phyloP scores from a whole-genome alignment of 1,140 invertebrate species.

The Frieseomelitta varia region DNA sequence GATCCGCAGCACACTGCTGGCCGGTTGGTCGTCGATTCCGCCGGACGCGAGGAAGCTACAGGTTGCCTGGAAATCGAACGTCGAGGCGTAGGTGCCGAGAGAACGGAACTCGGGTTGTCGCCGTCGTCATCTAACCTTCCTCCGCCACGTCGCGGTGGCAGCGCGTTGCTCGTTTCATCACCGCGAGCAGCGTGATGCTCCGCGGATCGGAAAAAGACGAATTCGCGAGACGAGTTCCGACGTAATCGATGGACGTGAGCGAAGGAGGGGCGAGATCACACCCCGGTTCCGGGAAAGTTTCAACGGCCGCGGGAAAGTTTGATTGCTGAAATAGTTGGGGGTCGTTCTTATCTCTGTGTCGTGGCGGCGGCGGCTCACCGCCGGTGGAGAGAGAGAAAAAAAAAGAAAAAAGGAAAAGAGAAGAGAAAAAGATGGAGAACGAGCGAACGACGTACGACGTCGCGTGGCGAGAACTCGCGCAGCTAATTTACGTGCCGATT shows the following conservation, averaged over 20 bases:
- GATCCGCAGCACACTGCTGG: no score
- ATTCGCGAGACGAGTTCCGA: no score
- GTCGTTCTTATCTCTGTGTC: constrained; percentile 66
- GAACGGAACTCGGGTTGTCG: not conserved
- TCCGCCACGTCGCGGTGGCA: not conserved
- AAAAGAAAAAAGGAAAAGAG: not conserved
- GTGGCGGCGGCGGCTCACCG: constrained; percentile 26
- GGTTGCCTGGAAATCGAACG: constrained; percentile 38
- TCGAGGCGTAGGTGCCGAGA: not conserved
- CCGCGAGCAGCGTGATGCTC: not conserved
- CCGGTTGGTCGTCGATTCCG: not conserved
- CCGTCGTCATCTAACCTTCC: not conserved
- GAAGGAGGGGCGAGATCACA: not conserved
- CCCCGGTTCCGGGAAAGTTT: constrained; percentile 48
- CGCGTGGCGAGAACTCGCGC: constrained; percentile 71
- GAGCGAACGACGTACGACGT: not conserved
- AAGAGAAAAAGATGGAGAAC: not conserved
- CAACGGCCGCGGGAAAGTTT: constrained; percentile 71
- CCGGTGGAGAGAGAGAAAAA: not conserved
- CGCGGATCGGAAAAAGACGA: not conserved
- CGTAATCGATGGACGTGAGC: no score
- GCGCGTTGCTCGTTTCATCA: constrained; percentile 34
- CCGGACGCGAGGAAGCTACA: constrained; percentile 47
- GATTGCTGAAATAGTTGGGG: constrained; percentile 73
- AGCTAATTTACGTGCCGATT: constrained; percentile 81